Percentiles rank a stretch among this genome's conserved stretches.
Conservation (phyloP, 2,888 invertebrate genomes). For the Alentia gelatinosa region DNA sequence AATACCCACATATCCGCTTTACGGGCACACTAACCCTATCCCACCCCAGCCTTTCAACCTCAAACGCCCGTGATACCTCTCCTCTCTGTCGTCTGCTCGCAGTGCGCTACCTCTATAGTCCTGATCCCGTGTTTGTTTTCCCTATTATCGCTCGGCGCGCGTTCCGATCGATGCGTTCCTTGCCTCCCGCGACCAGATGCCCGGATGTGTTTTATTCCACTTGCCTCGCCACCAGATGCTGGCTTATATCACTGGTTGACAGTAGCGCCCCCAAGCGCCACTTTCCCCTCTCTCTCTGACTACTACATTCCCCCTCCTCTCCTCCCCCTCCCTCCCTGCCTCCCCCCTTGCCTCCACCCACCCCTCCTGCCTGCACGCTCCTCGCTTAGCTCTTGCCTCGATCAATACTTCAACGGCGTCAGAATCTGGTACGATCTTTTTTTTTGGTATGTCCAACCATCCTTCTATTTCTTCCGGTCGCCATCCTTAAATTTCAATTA, state of each 20-base stretch:
- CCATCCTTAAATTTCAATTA: slow-evolving; percentile 1
- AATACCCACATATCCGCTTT: too few relatives aligned
- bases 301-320: background rate
- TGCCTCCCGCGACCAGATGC: background rate
- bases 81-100: too few relatives aligned
- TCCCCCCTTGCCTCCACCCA: background rate
- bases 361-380: background rate
- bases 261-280: background rate
- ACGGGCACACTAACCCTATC: too few relatives aligned
- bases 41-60: too few relatives aligned
- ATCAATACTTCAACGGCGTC: background rate
- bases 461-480: background rate
- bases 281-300: background rate
- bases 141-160: background rate
- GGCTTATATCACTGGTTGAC: slow-evolving; percentile 21
- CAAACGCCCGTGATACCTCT: too few relatives aligned
- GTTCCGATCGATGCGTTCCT: background rate
- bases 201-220: background rate
- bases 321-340: background rate
- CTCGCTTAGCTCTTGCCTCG: background rate
- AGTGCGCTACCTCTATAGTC: background rate
- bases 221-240: slow-evolving; percentile 16
- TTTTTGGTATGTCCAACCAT: slow-evolving; percentile 1
- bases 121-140: background rate
- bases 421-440: background rate